phyloP scores from a whole-genome alignment of 2,797 vertebrate species.

The Menidia menidia region DNA sequence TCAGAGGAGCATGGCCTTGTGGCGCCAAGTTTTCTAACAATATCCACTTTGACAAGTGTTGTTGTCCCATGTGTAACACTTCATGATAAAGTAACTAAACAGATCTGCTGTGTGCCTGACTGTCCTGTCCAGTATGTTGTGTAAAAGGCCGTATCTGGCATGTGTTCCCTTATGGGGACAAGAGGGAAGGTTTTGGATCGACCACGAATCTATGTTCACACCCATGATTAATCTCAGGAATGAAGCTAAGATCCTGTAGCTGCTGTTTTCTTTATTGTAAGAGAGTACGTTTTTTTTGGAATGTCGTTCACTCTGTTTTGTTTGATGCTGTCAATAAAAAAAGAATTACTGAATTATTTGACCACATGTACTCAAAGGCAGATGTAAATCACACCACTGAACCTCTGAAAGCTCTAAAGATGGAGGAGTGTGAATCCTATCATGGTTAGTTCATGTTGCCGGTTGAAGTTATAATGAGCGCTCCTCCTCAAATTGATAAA shows the following conservation, averaged over 20 bases:
- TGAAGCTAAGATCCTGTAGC: slow-evolving; percentile 22
- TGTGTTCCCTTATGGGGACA: slow-evolving; percentile 68
- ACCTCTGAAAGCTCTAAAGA: slow-evolving; percentile 57
- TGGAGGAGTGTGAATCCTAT: slow-evolving; percentile 43
- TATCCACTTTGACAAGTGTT: slow-evolving; percentile 75
- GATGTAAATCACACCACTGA: slow-evolving; percentile 44
- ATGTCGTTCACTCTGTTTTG: slow-evolving; percentile 6
- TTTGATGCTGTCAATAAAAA: slow-evolving; percentile 23
- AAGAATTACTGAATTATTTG: slow-evolving; percentile 27
- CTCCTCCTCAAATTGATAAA: slow-evolving; percentile 28
- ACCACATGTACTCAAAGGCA: slow-evolving; percentile 6
- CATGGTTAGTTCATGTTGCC: slow-evolving; percentile 24
- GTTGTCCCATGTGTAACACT: slow-evolving; percentile 73
- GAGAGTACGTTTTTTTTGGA: slow-evolving; percentile 14
- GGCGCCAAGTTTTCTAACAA: slow-evolving; percentile 48
- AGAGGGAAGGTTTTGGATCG: slow-evolving; percentile 55
- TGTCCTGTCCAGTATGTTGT: slow-evolving; percentile 69
- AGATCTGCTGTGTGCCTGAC: slow-evolving; percentile 72
- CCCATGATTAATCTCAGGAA: slow-evolving; percentile 57
- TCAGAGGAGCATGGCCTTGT: slow-evolving; percentile 49
- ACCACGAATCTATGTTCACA: slow-evolving; percentile 59
- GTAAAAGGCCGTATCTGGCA: slow-evolving; percentile 77
- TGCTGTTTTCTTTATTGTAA: slow-evolving; percentile 24
- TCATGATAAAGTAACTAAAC: slow-evolving; percentile 76
- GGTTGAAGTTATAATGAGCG: slow-evolving; percentile 18